Base-by-base conservation (phyloP, 2,888 invertebrate species). In the Hirtodrosophila histrioides region DNA sequence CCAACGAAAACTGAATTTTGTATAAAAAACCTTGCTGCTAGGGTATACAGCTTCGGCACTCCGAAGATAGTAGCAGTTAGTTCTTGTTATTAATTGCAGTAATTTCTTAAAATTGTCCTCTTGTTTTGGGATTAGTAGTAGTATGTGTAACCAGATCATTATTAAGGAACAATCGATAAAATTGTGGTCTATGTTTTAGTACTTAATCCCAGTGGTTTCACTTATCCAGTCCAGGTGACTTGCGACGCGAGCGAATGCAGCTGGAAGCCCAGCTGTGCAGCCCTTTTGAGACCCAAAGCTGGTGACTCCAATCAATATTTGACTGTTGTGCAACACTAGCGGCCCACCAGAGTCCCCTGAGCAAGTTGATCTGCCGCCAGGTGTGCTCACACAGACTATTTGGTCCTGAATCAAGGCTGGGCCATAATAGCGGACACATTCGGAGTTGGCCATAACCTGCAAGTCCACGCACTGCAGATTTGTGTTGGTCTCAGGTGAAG, bases 401-500 rank as follows among this genome's bases (percentile, higher is more conserved):
- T 60, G 44, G 23, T 54, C 29, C 36, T 56, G 45, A 1, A 58
- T 35, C 3, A 44, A 36, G 9, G 60, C 41, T 3, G 90, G 81
- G 33, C 88, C 87, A 46, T 90, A 91, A 31, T 85, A 85, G 55
- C 89, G 90, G 3, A 90, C 90, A 77, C 88, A 84, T 89, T 91
- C 37, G 78, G 81, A 48, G 87, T 89, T 70, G 70, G 78, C 6
- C 86, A 88, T 27, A 56, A 77, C 41, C 56, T 63, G 27, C 86
- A 90, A 35, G 71, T 81, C 12, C 27, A 64, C 49, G 39, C 75
- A 78, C 8, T 71, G 63, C 54, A 86, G 12, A 31, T 50, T 9
- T 1, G 88, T 80, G 44, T 92, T 89, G 81, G 46, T 70, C 51
- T 33, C 78, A 64, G 36, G 46, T 56, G 46, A 7, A 2, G 58